phyloP scores from a whole-genome alignment of 2,797 vertebrate species.

The Tenualosa ilisha region DNA sequence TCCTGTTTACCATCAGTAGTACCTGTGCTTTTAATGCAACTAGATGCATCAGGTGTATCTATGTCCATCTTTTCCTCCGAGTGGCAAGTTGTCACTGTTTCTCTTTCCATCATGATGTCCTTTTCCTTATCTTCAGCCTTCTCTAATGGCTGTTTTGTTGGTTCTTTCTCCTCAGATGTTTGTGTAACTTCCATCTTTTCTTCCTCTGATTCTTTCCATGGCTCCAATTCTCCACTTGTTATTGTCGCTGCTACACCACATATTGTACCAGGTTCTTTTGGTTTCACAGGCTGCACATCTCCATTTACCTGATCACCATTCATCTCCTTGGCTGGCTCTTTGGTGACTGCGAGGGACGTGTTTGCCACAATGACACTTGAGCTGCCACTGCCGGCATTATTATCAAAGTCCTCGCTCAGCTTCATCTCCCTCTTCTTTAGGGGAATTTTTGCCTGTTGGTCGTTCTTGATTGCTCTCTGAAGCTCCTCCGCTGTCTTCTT shows the following conservation, averaged over 20 bases:
- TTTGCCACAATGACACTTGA: conserved; percentile 15
- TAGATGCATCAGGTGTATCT: conserved; percentile 22
- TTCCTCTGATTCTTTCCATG: not conserved
- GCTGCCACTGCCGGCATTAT: conserved; percentile 20
- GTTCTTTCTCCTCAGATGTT: conserved; percentile 23
- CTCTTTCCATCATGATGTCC: conserved; percentile 29
- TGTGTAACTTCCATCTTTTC: not conserved
- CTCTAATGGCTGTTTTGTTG: not conserved
- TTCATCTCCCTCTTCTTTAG: conserved; percentile 97
- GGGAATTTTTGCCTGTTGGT: conserved; percentile 96
- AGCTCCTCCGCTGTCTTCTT: conserved; percentile 83
- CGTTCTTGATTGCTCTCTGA: conserved; percentile 86
- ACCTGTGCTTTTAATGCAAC: conserved; percentile 9
- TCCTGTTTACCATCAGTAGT: not conserved
- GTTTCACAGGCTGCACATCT: conserved; percentile 66
- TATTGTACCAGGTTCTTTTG: conserved; percentile 34
- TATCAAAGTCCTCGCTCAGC: conserved; percentile 88
- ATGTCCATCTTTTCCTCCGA: conserved; percentile 45
- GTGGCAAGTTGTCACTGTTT: not conserved
- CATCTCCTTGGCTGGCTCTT: conserved; percentile 72
- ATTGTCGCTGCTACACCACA: no score
- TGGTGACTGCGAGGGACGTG: conserved; percentile 67
- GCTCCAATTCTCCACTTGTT: not conserved
- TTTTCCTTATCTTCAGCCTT: conserved; percentile 17
- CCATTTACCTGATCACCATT: conserved; percentile 83